A percentile compares a stretch with the other conserved stretches of the same genome.
phyloP scores from a whole-genome alignment of 1,140 invertebrate genomes.

The Zaprionus ornatus region DNA sequence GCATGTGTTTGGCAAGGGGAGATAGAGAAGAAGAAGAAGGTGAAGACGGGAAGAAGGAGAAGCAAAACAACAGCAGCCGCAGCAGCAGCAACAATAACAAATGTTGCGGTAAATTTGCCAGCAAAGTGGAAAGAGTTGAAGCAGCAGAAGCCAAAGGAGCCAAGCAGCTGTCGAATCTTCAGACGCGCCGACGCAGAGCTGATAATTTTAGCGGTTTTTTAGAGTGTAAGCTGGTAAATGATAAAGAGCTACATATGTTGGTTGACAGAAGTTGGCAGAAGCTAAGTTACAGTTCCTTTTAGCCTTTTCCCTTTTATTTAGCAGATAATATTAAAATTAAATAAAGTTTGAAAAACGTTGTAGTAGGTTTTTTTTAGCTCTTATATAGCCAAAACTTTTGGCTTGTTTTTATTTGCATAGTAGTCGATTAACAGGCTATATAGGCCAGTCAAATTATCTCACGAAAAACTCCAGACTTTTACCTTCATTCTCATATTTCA shows the following conservation, averaged over 20 bases:
- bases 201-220: background rate
- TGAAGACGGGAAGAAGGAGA: background rate
- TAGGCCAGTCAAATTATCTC: no score
- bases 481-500: no score
- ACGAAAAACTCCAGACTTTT: no score
- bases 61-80: background rate
- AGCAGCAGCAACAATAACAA: constrained; percentile 4
- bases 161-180: background rate
- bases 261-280: background rate
- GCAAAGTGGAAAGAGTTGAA: background rate
- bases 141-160: constrained; percentile 3
- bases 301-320: background rate
- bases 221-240: background rate
- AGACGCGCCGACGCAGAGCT: background rate
- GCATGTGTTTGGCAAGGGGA: constrained; percentile 4
- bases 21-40: background rate
- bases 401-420: no score
- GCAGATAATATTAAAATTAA: background rate
- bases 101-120: constrained; percentile 36
- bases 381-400: background rate
- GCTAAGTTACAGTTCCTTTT: background rate
- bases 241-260: background rate
- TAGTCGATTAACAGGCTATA: no score
- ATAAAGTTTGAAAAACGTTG: background rate
- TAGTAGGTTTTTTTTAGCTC: background rate